Evolutionary conservation across 2,888 invertebrate species (phyloP), one percentile per base, ranked within the genome.

Genomic region (Campoletis raptor): DNA sequence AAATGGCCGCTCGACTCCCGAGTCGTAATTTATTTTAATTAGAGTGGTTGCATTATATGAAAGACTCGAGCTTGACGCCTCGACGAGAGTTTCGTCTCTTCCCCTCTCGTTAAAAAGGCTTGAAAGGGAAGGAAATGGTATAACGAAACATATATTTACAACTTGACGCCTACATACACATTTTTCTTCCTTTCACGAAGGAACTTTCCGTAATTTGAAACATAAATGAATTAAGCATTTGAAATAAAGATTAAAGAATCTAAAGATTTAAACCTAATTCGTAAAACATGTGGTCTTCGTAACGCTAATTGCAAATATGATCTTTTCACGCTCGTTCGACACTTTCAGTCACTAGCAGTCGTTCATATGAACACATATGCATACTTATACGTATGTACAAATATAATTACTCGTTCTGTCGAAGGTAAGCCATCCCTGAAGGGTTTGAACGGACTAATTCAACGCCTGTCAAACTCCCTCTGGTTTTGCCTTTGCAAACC

Each of bases 21-120:
- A 90, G 89, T 91, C 91, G 92, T 94, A 94, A 94, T 94, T 94
- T 93, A 94, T 94, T 94, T 94, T 94, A 94, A 94, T 94, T 93
- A 94, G 92, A 94, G 92, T 93, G 92, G 92, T 92, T 92, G 93
- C 93, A 93, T 93, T 93, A 93, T 92, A 92, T 93, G 92, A 94
- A 92, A 92, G 89, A 87, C 81, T 45, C 61, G 81, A 77, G 76
- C 52, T 77, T 48, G 86, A 79, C 45, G 76, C 76, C 81, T 78
- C 91, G 89, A 18, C 12, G 76, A 61, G 74, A 74, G 76, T 45
- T 42, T 54, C 72, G 24, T 70, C 45, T 52, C 52, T 15, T 37
- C 18, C 30, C 36, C 48, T 30, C 30, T 21, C 67, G 90, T 89
- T 92, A 91, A 92, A 92, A 93, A 92, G 91, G 91, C 5, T 92